Evolutionary conservation across 2,888 invertebrate genomes (phyloP), one percentile per base, ranked within the genome.

Genomic region (Aromia moschata): DNA sequence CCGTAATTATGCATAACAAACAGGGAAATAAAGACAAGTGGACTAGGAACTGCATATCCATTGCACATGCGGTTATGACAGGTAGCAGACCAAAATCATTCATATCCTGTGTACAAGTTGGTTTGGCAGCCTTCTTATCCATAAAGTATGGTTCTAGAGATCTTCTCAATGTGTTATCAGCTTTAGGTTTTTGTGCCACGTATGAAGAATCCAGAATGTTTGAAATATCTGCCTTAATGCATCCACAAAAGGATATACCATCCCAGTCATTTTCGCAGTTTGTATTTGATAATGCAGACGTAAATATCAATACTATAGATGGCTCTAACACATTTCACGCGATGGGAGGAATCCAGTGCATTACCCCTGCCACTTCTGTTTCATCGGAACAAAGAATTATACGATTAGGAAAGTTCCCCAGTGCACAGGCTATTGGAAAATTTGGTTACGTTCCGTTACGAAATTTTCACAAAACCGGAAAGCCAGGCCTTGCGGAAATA

Each of bases 211-310:
- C 68, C 14, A 47, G 70, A 11, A 55, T 56, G 53, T 74, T 67
- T 56, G 72, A 71, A 74, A 62, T 71, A 70, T 58, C n/a, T n/a
- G n/a, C n/a, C n/a, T n/a, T n/a, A n/a, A n/a, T n/a, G n/a, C n/a
- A n/a, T n/a, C n/a, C n/a, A n/a, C n/a, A n/a, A n/a, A n/a, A n/a
- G n/a, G n/a, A n/a, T n/a, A n/a, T n/a, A n/a, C n/a, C n/a, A n/a
- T n/a, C n/a, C n/a, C n/a, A n/a, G n/a, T n/a, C n/a, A n/a, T n/a
- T n/a, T n/a, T n/a, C n/a, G n/a, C n/a, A n/a, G n/a, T n/a, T n/a
- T n/a, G n/a, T n/a, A n/a, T n/a, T n/a, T n/a, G n/a, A n/a, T n/a
- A 7, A 74, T 67, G 70, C 72, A 46, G 73, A 74, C 67, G 67
- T 72, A 18, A 75, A 76, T 74, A 71, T 73, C 5, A 30, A 66